phyloP scores from a whole-genome alignment of 2,113 vertebrate genomes.

The Capreolus pygargus region DNA sequence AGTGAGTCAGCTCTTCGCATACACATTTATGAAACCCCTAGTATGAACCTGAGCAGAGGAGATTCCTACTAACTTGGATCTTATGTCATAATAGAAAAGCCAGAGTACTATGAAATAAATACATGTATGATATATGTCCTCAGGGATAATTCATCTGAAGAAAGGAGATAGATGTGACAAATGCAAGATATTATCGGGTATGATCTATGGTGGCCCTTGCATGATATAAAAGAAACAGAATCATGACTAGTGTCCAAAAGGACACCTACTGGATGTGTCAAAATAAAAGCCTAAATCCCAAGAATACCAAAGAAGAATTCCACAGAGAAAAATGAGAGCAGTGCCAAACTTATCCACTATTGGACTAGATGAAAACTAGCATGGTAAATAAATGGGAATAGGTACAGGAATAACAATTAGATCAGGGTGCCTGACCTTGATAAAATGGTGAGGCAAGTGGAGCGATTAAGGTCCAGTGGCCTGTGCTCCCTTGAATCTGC shows the following conservation, averaged over 20 bases:
- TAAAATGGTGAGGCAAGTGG: not conserved
- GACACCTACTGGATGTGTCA: not conserved
- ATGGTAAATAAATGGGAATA: not conserved
- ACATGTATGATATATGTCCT: not conserved
- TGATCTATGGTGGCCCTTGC: not conserved
- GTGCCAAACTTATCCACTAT: not conserved
- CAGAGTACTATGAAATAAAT: not conserved
- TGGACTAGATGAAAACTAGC: not conserved
- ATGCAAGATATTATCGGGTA: not conserved
- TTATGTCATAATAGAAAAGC: not conserved
- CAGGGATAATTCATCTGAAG: not conserved
- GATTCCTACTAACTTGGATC: not conserved
- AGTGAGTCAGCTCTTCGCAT: not conserved
- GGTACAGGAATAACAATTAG: not conserved
- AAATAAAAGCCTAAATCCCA: not conserved
- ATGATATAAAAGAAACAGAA: not conserved
- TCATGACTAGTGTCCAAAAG: not conserved
- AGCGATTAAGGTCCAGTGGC: not conserved
- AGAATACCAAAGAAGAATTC: not conserved
- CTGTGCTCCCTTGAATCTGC: no score
- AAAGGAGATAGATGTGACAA: not conserved
- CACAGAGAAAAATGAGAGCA: not conserved
- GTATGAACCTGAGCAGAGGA: not conserved
- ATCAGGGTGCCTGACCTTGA: not conserved
- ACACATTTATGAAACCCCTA: not conserved